Conservation (phyloP, 2,888 invertebrate species). For the Maniola hyperantus region DNA sequence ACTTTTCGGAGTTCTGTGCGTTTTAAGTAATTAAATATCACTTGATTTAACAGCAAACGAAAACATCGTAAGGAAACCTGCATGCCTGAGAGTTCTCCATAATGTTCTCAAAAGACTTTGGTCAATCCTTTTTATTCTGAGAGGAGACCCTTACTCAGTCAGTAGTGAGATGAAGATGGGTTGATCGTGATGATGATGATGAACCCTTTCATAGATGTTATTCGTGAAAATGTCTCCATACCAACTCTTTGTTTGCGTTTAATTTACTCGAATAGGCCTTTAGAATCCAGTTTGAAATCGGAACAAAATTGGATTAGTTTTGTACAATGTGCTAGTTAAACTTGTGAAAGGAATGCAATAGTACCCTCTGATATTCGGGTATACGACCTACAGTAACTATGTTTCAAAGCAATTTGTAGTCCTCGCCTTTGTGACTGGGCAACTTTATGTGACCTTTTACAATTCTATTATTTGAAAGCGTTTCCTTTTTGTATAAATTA, state of each 20-base stretch:
- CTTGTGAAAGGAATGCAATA: conserved; percentile 48
- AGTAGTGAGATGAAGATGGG: too few relatives aligned
- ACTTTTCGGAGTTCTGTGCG: too few relatives aligned
- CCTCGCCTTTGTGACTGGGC: conserved; percentile 37
- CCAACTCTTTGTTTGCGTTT: conserved; percentile 14
- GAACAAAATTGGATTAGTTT: conserved; percentile 26
- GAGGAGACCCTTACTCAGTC: too few relatives aligned
- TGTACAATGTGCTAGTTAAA: conserved; percentile 43
- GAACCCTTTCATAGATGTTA: not conserved
- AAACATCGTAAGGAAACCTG: too few relatives aligned
- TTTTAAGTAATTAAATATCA: too few relatives aligned
- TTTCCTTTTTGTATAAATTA: not conserved
- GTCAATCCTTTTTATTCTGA: too few relatives aligned
- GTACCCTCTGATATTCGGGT: conserved; percentile 50
- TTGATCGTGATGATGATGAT: too few relatives aligned
- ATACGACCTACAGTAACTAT: conserved; percentile 57
- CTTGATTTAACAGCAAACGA: too few relatives aligned
- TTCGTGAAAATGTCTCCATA: not conserved
- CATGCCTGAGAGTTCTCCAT: too few relatives aligned
- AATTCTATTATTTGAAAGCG: conserved; percentile 4
- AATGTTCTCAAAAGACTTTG: too few relatives aligned
- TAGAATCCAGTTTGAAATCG: conserved; percentile 19
- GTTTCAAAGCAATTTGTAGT: conserved; percentile 60
- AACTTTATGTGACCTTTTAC: conserved; percentile 30
- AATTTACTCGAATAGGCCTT: conserved; percentile 17